A percentile compares a stretch with the other conserved stretches of the same genome.
Evolutionary conservation across 2,888 invertebrate species (phyloP).

Genomic region (Tiliacea aurago): DNA sequence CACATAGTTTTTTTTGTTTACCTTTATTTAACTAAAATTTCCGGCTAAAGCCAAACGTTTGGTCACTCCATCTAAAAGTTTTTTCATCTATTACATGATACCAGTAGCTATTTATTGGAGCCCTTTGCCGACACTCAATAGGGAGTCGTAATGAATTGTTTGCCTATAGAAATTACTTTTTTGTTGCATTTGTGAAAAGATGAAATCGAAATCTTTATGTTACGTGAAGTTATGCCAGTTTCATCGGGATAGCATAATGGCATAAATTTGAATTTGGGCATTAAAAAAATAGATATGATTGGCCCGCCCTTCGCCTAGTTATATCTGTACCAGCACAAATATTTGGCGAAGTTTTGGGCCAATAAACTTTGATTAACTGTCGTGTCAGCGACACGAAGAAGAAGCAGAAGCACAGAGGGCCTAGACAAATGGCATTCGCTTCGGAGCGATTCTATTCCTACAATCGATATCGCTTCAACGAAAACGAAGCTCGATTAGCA

Average conservation of each 20-base stretch:
- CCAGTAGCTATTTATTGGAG: background rate
- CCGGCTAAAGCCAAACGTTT: background rate
- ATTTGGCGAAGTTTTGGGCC: no score
- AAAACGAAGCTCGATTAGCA: no score
- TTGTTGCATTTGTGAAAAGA: background rate
- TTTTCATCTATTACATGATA: slow-evolving; percentile 2
- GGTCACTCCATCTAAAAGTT: background rate
- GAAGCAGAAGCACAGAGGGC: no score
- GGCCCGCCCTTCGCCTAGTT: background rate
- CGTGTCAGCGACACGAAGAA: no score
- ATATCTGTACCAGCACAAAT: background rate
- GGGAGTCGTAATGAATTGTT: background rate
- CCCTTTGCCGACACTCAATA: slow-evolving; percentile 18
- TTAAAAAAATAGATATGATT: no score
- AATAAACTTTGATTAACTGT: no score
- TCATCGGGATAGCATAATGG: background rate
- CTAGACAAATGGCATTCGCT: no score
- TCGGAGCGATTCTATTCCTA: no score
- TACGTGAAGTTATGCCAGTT: slow-evolving; percentile 11
- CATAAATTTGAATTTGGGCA: background rate
- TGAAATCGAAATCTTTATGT: slow-evolving; percentile 14
- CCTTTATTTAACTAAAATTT: no score
- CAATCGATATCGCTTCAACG: no score
- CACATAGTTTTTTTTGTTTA: no score
- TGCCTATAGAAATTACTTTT: slow-evolving; percentile 9